Evolutionary conservation across 2,797 vertebrate genomes (phyloP).

Genomic region (Lutjanus argentimaculatus): DNA sequence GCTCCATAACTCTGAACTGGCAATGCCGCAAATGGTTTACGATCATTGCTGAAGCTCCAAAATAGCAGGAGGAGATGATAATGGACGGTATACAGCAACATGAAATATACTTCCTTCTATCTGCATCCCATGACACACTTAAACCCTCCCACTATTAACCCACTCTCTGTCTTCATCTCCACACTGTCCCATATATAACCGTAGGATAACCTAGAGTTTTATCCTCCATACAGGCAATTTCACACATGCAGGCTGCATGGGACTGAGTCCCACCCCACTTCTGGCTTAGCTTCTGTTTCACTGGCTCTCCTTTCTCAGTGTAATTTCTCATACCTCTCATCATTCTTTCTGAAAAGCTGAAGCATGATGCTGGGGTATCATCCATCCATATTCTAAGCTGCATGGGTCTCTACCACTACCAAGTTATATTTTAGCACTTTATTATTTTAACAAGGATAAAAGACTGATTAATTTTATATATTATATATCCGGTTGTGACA

Average conservation of each 20-base stretch:
- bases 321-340: constrained; percentile 16
- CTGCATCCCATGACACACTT: constrained; percentile 20
- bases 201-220: constrained; percentile 24
- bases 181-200: constrained; percentile 27
- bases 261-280: constrained; percentile 1
- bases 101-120: constrained; percentile 17
- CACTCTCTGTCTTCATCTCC: background rate
- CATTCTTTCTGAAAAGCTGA: constrained; percentile 2
- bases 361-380: background rate
- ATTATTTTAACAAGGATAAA: background rate
- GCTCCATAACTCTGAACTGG: constrained; percentile 33
- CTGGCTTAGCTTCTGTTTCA: constrained; percentile 19
- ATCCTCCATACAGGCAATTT: constrained; percentile 13
- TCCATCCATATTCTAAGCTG: background rate
- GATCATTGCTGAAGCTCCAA: constrained; percentile 11
- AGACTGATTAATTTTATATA: background rate
- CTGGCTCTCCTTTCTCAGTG: constrained; percentile 9
- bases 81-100: constrained; percentile 23
- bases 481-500: background rate
- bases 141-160: constrained; percentile 23
- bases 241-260: constrained; percentile 12
- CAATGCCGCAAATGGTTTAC: constrained; percentile 41
- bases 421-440: background rate
- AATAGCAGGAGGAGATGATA: constrained; percentile 26
- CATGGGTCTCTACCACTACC: background rate